Evolutionary conservation across 2,113 vertebrate species (phyloP).

Genomic region (Trochalopteron elliotii): DNA sequence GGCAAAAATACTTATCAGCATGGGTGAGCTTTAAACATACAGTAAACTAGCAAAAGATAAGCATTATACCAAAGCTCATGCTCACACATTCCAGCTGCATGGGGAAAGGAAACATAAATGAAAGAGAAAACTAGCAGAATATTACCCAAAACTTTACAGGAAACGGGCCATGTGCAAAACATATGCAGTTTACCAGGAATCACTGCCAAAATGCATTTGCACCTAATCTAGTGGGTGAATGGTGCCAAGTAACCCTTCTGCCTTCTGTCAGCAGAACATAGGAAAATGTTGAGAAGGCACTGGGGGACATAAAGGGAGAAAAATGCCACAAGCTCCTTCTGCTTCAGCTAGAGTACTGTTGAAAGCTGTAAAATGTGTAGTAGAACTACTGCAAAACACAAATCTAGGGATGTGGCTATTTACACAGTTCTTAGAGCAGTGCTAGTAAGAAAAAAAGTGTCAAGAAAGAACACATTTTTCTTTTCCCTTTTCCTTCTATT

Average conservation of each 20-base stretch:
- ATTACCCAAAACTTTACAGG: not conserved
- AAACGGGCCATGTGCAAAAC: not conserved
- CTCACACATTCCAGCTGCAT: not conserved
- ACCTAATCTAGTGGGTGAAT: not conserved
- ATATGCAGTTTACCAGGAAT: not conserved
- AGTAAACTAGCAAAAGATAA: not conserved
- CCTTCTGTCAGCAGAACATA: not conserved
- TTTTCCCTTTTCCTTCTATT: not conserved
- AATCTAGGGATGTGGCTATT: not conserved
- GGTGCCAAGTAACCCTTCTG: constrained; percentile 20
- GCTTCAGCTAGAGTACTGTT: not conserved
- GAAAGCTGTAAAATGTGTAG: not conserved
- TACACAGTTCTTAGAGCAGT: not conserved
- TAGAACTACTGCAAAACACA: not conserved
- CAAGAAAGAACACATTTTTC: not conserved
- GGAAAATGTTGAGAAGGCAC: not conserved
- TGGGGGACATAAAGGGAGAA: not conserved
- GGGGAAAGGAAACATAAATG: not conserved
- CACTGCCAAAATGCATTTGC: constrained; percentile 13
- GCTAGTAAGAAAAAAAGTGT: not conserved
- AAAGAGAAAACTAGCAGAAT: not conserved
- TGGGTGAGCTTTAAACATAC: not conserved
- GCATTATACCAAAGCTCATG: not conserved
- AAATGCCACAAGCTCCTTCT: not conserved
- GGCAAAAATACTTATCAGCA: not conserved